Evolutionary conservation across 2,797 vertebrate genomes (phyloP).

Genomic region (Corythornis leucogaster): DNA sequence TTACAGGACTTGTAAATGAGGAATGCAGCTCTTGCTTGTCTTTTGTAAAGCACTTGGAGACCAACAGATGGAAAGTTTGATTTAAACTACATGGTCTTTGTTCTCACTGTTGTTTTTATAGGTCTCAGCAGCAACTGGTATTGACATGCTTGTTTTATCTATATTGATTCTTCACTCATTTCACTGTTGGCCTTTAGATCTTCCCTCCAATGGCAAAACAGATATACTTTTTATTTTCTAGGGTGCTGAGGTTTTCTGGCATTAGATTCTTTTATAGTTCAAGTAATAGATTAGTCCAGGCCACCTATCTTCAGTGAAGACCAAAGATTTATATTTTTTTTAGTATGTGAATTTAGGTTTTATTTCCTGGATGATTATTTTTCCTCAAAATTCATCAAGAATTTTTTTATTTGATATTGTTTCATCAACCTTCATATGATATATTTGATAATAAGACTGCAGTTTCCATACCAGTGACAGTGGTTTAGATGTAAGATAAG

Average conservation of each 20-base stretch:
- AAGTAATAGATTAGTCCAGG: not conserved
- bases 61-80: conserved; percentile 10
- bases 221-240: not conserved
- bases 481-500: not conserved
- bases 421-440: not conserved
- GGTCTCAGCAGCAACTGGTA: not conserved
- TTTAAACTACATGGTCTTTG: not conserved
- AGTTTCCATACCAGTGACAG: not conserved
- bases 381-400: not conserved
- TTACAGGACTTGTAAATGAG: not conserved
- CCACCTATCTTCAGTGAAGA: not conserved
- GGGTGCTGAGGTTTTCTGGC: not conserved
- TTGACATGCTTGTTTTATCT: not conserved
- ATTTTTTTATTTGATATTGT: not conserved
- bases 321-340: not conserved
- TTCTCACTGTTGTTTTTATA: not conserved
- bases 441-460: not conserved
- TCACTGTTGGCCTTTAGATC: not conserved
- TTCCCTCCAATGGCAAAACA: not conserved
- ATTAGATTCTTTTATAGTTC: not conserved
- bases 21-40: not conserved
- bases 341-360: not conserved
- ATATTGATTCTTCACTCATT: not conserved
- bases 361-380: not conserved
- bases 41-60: not conserved